Evolutionary conservation across 2,113 vertebrate species (phyloP).

Genomic region (Porphyrio hochstetteri): DNA sequence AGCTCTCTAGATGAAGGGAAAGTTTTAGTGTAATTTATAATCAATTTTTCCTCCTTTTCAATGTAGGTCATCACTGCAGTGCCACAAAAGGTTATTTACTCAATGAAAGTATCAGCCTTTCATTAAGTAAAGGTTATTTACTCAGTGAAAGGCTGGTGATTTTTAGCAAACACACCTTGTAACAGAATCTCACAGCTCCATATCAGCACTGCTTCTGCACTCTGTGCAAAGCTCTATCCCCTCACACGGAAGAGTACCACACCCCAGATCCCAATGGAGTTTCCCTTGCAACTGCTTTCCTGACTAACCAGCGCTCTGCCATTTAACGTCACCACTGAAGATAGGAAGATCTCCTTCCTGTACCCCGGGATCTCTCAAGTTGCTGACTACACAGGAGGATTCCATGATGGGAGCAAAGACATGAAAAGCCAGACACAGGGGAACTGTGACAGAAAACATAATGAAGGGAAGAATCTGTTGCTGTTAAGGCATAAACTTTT

Average conservation of each 20-base stretch:
- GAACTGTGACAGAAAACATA: background rate
- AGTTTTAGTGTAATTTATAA: background rate
- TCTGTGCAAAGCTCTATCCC: too few relatives aligned
- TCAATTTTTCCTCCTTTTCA: background rate
- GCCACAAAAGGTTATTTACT: background rate
- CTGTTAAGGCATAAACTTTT: background rate
- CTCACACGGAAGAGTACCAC: rapidly evolving
- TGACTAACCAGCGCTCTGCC: background rate
- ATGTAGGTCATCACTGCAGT: background rate
- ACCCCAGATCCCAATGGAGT: rapidly evolving
- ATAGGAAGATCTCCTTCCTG: background rate
- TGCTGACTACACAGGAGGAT: background rate
- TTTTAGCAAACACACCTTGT: background rate
- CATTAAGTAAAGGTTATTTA: background rate
- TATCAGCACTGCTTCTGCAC: background rate
- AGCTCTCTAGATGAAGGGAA: background rate
- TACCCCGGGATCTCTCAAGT: background rate
- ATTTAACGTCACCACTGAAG: background rate
- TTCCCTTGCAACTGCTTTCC: background rate
- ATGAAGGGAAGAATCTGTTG: background rate
- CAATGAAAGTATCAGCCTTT: background rate
- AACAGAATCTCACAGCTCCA: background rate
- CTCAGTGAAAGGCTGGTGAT: background rate
- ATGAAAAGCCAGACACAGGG: background rate
- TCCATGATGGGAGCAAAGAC: background rate